Percentiles rank a stretch among this genome's conserved stretches.
These are phyloP conservation scores for Agriotes lineatus DNA, from an alignment of 2,888 invertebrate species.

Conservation along the genomic window DNA sequence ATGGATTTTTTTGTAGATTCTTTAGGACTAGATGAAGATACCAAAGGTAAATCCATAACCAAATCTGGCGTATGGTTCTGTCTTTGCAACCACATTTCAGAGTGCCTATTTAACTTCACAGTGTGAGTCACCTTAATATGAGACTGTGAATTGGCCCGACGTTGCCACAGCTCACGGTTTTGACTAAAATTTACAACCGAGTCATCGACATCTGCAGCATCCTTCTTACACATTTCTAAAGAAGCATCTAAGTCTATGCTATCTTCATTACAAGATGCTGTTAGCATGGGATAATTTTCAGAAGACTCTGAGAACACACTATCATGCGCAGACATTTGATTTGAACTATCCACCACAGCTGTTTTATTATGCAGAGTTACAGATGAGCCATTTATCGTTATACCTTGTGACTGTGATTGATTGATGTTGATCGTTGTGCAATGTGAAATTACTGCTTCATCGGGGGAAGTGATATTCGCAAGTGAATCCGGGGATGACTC, in stretches of 20 bases:
- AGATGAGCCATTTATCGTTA: constrained; percentile 54
- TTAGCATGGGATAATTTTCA: background rate
- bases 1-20: constrained; percentile 61
- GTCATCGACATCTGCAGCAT: constrained; percentile 58
- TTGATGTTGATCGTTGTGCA: constrained; percentile 57
- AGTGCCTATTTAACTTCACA: constrained; percentile 62
- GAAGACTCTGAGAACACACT: background rate
- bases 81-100: constrained; percentile 61
- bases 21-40: constrained; percentile 62
- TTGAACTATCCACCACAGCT: constrained; percentile 19
- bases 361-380: constrained; percentile 38
- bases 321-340: constrained; percentile 16
- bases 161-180: constrained; percentile 74
- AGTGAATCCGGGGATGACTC: constrained; percentile 50
- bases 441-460: constrained; percentile 54
- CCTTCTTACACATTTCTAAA: constrained; percentile 36
- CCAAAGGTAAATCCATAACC: constrained; percentile 85
- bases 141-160: constrained; percentile 70
- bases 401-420: constrained; percentile 51
- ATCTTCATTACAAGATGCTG: background rate
- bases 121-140: constrained; percentile 58
- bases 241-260: background rate
- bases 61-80: constrained; percentile 81
- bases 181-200: constrained; percentile 66
- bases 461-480: constrained; percentile 38